Conservation (phyloP, 2,113 vertebrate genomes). For the Empidonax traillii region DNA sequence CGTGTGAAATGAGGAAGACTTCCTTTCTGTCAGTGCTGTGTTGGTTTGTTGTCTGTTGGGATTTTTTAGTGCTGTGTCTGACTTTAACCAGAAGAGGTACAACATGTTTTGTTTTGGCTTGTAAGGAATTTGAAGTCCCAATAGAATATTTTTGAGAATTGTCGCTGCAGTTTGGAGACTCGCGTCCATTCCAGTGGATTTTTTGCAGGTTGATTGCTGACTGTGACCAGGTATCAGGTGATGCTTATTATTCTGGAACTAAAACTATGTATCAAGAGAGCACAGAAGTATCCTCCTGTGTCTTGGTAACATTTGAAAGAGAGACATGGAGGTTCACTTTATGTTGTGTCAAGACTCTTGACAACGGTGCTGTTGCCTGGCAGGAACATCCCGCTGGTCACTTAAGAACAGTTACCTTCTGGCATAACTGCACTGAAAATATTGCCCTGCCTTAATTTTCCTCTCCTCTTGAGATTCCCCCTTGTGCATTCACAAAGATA, state of each 20-base stretch:
- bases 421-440: not conserved
- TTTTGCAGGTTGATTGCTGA: not conserved
- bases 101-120: rapidly evolving
- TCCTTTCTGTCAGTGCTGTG: not conserved
- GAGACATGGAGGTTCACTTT: rapidly evolving
- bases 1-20: rapidly evolving
- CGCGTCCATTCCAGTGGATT: not conserved
- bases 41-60: not conserved
- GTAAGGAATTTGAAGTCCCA: not conserved
- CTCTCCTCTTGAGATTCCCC: not conserved
- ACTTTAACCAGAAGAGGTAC: not conserved
- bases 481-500: not conserved
- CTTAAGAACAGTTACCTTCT: not conserved
- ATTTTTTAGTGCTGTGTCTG: not conserved
- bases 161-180: not conserved
- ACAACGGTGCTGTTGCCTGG: not conserved
- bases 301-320: not conserved
- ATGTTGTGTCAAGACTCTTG: not conserved
- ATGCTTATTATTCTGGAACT: not conserved
- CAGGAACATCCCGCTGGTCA: not conserved
- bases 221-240: not conserved
- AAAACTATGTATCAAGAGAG: not conserved
- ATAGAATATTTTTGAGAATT: not conserved
- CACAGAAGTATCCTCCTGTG: not conserved
- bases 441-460: not conserved